A percentile compares a stretch with the other conserved stretches of the same genome.
These are phyloP conservation scores for Lissocephala sabroskyi DNA, from an alignment of 2,888 invertebrate genomes.

Conservation along the genomic window DNA sequence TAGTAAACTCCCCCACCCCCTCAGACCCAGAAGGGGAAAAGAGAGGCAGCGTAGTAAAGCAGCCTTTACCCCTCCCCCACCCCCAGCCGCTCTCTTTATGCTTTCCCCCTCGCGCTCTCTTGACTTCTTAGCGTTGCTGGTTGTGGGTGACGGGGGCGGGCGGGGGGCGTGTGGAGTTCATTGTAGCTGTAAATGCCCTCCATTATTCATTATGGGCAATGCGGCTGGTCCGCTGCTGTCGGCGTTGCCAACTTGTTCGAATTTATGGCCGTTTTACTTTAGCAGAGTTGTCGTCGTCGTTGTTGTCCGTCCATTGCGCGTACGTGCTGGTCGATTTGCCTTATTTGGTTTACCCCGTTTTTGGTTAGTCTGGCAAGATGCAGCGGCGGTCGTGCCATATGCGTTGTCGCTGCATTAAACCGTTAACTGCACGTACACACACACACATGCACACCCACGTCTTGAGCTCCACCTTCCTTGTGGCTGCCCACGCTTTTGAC, in stretches of 20 bases:
- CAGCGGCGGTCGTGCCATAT: conserved; percentile 52
- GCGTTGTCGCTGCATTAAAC: conserved; percentile 57
- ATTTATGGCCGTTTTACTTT: conserved; percentile 40
- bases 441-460: neutral
- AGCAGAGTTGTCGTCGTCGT: conserved; percentile 8
- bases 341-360: conserved; percentile 40
- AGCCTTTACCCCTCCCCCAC: too few relatives aligned
- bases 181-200: conserved; percentile 55
- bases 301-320: conserved; percentile 32
- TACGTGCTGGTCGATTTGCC: conserved; percentile 41
- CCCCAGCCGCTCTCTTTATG: conserved; percentile 37
- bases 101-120: neutral
- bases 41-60: too few relatives aligned
- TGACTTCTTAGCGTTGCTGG: conserved; percentile 2
- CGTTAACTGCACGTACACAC: conserved; percentile 55
- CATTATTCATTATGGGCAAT: conserved; percentile 23
- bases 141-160: neutral
- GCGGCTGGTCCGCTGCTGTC: conserved; percentile 53
- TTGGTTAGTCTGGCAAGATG: conserved; percentile 13
- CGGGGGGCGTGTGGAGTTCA: conserved; percentile 35
- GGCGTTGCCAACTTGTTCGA: conserved; percentile 60
- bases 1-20: too few relatives aligned
- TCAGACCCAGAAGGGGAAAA: too few relatives aligned
- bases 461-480: conserved; percentile 3
- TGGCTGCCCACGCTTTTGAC: conserved; percentile 55